These are phyloP conservation scores for Rhyacichthys aspro DNA, from an alignment of 2,797 vertebrate species.

Conservation along the genomic window DNA sequence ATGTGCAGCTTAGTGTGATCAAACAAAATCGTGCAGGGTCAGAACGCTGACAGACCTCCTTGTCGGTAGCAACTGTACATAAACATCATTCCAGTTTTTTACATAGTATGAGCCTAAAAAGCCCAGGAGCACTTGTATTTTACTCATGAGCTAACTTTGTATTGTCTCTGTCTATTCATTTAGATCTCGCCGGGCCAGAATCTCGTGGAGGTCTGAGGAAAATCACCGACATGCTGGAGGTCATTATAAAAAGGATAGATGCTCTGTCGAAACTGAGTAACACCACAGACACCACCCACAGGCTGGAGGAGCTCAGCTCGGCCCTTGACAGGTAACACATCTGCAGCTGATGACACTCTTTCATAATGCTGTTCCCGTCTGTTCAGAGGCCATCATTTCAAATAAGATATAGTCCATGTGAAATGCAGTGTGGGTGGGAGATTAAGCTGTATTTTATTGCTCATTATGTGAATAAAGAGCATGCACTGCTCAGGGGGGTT, in stretches of 20 bases:
- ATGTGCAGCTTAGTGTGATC: conserved; percentile 12
- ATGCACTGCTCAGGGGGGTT: conserved; percentile 4
- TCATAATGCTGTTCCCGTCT: background rate
- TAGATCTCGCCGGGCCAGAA: conserved; percentile 88
- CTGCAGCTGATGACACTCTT: background rate
- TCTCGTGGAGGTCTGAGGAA: conserved; percentile 90
- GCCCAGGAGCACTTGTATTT: no score
- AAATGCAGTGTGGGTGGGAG: background rate
- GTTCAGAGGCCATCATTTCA: background rate
- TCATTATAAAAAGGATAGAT: conserved; percentile 93
- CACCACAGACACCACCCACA: conserved; percentile 82
- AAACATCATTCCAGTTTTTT: no score
- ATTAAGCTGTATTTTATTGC: conserved; percentile 12
- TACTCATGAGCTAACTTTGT: background rate
- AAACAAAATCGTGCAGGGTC: no score
- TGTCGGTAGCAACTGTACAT: conserved; percentile 27
- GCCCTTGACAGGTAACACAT: conserved; percentile 86
- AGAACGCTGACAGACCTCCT: conserved; percentile 21
- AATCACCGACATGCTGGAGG: conserved; percentile 96
- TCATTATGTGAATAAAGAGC: conserved; percentile 3
- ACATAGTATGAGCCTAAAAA: no score
- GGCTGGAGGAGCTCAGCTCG: conserved; percentile 80
- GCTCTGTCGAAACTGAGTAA: conserved; percentile 89
- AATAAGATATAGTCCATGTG: background rate
- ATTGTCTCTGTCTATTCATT: conserved; percentile 4